phyloP scores from a whole-genome alignment of 2,888 invertebrate species.

The Cosmorhoe ocellata region DNA sequence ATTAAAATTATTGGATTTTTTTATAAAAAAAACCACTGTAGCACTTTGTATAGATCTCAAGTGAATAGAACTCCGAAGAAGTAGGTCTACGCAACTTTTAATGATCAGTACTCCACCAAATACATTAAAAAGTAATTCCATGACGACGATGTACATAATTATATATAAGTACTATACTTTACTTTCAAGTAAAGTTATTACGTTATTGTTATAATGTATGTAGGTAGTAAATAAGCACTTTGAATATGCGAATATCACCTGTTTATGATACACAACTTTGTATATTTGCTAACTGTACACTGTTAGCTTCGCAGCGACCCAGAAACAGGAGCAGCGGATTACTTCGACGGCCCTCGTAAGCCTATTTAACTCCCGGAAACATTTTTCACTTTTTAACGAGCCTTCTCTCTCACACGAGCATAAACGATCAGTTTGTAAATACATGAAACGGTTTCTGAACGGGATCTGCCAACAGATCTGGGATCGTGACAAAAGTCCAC shows the following conservation, averaged over 20 bases:
- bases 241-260: not conserved
- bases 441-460: slow-evolving; percentile 24
- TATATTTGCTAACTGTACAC: slow-evolving; percentile 68
- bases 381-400: slow-evolving; percentile 47
- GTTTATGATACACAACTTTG: not conserved
- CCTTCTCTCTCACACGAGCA: slow-evolving; percentile 26
- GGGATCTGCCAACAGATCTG: slow-evolving; percentile 20
- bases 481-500: slow-evolving; percentile 11
- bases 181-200: slow-evolving; percentile 12
- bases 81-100: slow-evolving; percentile 28
- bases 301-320: slow-evolving; percentile 73
- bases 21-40: slow-evolving; percentile 44
- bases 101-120: slow-evolving; percentile 10
- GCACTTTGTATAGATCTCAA: slow-evolving; percentile 60
- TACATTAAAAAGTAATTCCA: not conserved
- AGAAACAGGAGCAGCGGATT: slow-evolving; percentile 75
- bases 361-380: slow-evolving; percentile 43
- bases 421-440: slow-evolving; percentile 26
- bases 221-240: too few relatives aligned
- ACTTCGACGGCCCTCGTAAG: slow-evolving; percentile 68
- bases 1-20: slow-evolving; percentile 23
- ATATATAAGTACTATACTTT: not conserved
- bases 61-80: slow-evolving; percentile 41
- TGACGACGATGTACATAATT: too few relatives aligned
- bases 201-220: too few relatives aligned